phyloP scores from a whole-genome alignment of 2,797 vertebrate genomes.

The Lepus oiostolus region DNA sequence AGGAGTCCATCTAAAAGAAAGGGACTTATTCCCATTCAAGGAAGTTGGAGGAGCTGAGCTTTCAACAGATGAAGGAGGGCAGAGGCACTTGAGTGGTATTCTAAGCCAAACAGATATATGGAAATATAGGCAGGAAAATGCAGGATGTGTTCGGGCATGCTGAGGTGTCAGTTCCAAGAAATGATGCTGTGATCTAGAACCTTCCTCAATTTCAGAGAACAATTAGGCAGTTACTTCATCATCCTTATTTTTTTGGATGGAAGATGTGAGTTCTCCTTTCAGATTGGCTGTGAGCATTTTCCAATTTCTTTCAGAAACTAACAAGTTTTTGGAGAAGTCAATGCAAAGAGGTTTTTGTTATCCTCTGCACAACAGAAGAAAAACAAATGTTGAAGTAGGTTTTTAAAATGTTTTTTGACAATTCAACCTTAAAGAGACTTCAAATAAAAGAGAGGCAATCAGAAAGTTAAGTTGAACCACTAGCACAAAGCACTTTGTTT shows the following conservation, averaged over 20 bases:
- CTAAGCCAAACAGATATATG: not conserved
- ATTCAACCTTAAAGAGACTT: slow-evolving; percentile 56
- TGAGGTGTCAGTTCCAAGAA: not conserved
- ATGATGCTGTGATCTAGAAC: not conserved
- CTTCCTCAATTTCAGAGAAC: not conserved
- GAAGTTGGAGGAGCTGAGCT: not conserved
- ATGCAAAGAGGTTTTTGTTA: not conserved
- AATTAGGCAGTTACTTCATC: not conserved
- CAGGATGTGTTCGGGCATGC: not conserved
- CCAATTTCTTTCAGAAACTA: slow-evolving; percentile 38
- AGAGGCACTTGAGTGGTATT: not conserved
- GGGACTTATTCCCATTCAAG: not conserved
- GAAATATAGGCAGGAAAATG: not conserved
- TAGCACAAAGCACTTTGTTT: not conserved
- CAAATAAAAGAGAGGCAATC: slow-evolving; percentile 25
- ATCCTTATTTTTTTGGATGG: not conserved
- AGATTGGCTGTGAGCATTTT: not conserved
- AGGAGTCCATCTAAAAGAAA: not conserved
- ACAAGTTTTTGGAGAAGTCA: slow-evolving; percentile 13
- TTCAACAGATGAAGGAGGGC: not conserved
- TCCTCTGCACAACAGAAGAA: not conserved
- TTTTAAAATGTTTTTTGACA: slow-evolving; percentile 49
- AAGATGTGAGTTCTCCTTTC: not conserved
- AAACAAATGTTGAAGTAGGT: slow-evolving; percentile 32
- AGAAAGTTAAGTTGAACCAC: not conserved